Evolutionary conservation across 2,797 vertebrate genomes (phyloP).

Genomic region (Crocidura indochinensis): DNA sequence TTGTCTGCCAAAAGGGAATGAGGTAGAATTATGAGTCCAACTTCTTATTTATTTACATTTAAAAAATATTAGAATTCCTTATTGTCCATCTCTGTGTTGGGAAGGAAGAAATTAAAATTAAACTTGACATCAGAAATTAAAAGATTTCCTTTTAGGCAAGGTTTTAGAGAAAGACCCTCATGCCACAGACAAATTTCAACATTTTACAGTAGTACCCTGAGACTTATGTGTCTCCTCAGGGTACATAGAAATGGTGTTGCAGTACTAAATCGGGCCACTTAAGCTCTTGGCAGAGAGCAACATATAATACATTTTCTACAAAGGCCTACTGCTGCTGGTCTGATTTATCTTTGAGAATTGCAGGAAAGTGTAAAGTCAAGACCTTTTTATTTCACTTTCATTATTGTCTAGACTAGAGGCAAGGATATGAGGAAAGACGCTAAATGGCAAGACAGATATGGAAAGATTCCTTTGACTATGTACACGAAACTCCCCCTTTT

Average conservation of each 20-base stretch:
- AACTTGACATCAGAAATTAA: conserved; percentile 56
- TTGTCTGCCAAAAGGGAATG: not conserved
- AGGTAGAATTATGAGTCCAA: not conserved
- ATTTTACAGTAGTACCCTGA: not conserved
- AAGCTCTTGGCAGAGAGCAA: not conserved
- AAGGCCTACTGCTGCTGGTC: not conserved
- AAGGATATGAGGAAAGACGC: not conserved
- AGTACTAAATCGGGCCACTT: too few relatives aligned
- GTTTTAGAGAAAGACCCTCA: not conserved
- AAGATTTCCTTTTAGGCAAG: conserved; percentile 3
- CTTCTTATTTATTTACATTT: not conserved
- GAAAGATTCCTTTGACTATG: not conserved
- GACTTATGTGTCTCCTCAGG: not conserved
- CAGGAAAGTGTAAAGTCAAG: not conserved
- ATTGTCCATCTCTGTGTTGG: not conserved
- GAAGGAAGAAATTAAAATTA: too few relatives aligned
- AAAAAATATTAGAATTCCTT: not conserved
- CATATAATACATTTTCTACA: not conserved
- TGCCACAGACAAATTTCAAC: not conserved
- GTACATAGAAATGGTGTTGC: not conserved
- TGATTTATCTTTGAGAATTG: not conserved
- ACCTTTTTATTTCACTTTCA: not conserved
- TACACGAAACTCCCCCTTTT: too few relatives aligned
- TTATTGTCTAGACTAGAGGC: not conserved
- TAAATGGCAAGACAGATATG: not conserved